These are phyloP conservation scores for Triplophysa bombifrons DNA, from an alignment of 2,797 vertebrate species.

Conservation along the genomic window DNA sequence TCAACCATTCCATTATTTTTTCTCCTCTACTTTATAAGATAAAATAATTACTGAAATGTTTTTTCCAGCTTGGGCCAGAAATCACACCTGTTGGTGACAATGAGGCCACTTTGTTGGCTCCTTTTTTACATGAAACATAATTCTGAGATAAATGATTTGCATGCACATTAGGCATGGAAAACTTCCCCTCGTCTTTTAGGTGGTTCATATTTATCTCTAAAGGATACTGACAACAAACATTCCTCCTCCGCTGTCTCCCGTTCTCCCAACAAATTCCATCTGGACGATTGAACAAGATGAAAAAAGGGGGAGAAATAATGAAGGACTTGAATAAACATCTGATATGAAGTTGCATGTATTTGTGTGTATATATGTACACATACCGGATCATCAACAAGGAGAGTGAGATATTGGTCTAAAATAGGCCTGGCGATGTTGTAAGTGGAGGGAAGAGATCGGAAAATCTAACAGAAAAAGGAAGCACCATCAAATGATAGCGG, in stretches of 20 bases:
- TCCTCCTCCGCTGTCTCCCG: constrained; percentile 92
- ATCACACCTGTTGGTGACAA: not conserved
- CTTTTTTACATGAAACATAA: not conserved
- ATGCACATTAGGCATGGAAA: not conserved
- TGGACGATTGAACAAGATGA: constrained; percentile 57
- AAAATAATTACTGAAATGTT: not conserved
- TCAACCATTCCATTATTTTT: not conserved
- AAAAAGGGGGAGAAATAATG: not conserved
- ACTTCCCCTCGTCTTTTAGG: not conserved
- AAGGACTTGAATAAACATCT: not conserved
- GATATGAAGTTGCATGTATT: not conserved
- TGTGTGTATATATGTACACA: not conserved
- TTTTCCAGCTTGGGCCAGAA: not conserved
- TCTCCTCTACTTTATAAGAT: not conserved
- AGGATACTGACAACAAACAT: constrained; percentile 95
- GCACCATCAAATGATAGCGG: not conserved
- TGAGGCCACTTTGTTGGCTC: not conserved
- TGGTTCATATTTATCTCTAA: constrained; percentile 39
- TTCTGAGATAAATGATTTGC: not conserved
- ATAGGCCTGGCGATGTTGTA: constrained; percentile 91
- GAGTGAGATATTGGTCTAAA: constrained; percentile 91
- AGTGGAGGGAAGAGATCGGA: constrained; percentile 84
- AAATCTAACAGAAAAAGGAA: constrained; percentile 76
- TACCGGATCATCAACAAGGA: constrained; percentile 94
- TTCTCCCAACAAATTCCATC: constrained; percentile 92